phyloP scores from a whole-genome alignment of 2,797 vertebrate genomes.

The Lutjanus argentimaculatus region DNA sequence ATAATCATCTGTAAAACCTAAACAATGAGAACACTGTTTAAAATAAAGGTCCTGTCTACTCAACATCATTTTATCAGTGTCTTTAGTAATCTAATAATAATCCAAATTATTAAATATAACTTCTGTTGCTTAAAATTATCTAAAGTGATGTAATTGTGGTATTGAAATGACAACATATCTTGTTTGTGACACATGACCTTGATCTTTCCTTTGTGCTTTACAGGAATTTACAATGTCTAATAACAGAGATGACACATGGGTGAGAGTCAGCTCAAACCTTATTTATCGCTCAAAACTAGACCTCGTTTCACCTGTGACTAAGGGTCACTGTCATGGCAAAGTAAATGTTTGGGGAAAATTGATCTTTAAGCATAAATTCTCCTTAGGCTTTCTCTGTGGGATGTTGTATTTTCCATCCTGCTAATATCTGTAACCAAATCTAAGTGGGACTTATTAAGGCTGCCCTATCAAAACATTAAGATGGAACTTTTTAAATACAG shows the following conservation, averaged over 20 bases:
- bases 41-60: conserved; percentile 47
- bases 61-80: conserved; percentile 7
- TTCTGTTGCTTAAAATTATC: background rate
- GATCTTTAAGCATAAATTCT: conserved; percentile 30
- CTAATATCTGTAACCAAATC: conserved; percentile 31
- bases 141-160: background rate
- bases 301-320: conserved; percentile 23
- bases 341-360: conserved; percentile 31
- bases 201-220: conserved; percentile 22
- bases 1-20: conserved; percentile 7
- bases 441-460: conserved; percentile 31
- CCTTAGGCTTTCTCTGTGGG: conserved; percentile 25
- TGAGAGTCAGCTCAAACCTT: conserved; percentile 15
- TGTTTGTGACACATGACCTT: conserved; percentile 1
- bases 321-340: conserved; percentile 2
- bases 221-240: conserved; percentile 41
- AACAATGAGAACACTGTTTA: conserved; percentile 25
- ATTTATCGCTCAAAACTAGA: conserved; percentile 17
- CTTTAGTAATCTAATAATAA: background rate
- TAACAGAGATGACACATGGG: conserved; percentile 45
- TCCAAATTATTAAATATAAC: background rate
- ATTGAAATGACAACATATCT: background rate
- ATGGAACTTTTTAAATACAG: conserved; percentile 43
- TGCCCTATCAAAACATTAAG: conserved; percentile 51
- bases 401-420: conserved; percentile 46